phyloP scores from a whole-genome alignment of 2,888 invertebrate species.

The Resseliella maxima region DNA sequence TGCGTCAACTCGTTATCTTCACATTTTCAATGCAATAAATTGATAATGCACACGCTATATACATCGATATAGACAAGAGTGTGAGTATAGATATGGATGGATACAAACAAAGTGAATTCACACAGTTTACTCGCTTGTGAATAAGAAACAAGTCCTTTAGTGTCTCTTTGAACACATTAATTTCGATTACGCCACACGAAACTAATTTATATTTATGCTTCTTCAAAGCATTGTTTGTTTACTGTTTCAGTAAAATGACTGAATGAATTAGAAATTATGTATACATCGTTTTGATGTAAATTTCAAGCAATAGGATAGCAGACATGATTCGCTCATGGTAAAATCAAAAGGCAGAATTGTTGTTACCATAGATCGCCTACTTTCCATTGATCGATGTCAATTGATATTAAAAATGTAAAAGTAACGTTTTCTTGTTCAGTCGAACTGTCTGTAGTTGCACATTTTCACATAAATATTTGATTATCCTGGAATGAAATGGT shows the following conservation, averaged over 20 bases:
- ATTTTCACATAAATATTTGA: not conserved
- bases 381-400: not conserved
- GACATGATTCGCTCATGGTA: no score
- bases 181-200: not conserved
- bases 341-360: no score
- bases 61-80: not conserved
- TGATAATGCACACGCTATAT: not conserved
- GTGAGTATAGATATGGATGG: no score
- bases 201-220: slow-evolving; percentile 15
- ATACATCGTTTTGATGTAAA: no score
- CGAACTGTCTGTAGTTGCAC: not conserved
- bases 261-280: no score
- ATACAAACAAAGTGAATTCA: not conserved
- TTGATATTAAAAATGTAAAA: not conserved
- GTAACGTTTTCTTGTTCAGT: not conserved
- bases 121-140: not conserved
- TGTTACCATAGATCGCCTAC: no score
- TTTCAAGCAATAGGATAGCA: no score
- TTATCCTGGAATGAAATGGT: not conserved
- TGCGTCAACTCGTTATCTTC: not conserved
- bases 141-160: not conserved
- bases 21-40: not conserved
- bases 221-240: not conserved
- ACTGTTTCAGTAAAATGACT: no score
- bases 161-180: not conserved